These are phyloP conservation scores for Rhodinocichla rosea DNA, from an alignment of 2,113 vertebrate genomes.

Conservation along the genomic window DNA sequence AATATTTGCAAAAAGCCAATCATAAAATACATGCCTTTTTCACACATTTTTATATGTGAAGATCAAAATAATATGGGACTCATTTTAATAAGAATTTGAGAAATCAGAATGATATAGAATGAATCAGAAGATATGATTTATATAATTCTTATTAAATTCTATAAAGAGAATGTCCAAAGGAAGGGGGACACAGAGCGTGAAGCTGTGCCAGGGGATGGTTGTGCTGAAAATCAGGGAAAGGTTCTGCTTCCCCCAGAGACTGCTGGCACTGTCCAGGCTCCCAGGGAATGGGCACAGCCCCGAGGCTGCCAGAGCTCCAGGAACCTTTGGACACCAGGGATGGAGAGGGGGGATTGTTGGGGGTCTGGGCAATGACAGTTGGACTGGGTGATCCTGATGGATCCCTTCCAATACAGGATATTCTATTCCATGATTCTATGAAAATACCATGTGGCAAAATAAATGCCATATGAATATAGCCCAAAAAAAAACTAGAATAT, in stretches of 20 bases:
- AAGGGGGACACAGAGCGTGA: not conserved
- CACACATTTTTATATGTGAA: not conserved
- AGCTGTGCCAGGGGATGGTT: not conserved
- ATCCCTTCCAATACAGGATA: not conserved
- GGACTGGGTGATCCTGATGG: rapidly evolving
- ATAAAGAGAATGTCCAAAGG: not conserved
- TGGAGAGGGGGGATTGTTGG: rapidly evolving
- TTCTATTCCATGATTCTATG: not conserved
- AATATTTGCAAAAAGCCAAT: no score
- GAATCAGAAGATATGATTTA: no score
- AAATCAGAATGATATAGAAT: not conserved
- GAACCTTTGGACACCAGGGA: not conserved
- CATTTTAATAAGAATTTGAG: not conserved
- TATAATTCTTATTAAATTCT: no score
- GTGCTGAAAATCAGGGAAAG: rapidly evolving
- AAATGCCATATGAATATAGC: not conserved
- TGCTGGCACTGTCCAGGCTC: not conserved
- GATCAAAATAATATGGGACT: not conserved
- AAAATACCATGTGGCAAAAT: not conserved
- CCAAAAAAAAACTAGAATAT: not conserved
- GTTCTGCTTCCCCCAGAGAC: not conserved
- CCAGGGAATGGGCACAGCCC: not conserved
- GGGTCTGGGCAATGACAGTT: not conserved
- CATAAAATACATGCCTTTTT: no score
- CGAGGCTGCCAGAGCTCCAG: not conserved